These are phyloP conservation scores for Penaeus chinensis DNA, from an alignment of 1,140 invertebrate genomes.

Conservation along the genomic window DNA sequence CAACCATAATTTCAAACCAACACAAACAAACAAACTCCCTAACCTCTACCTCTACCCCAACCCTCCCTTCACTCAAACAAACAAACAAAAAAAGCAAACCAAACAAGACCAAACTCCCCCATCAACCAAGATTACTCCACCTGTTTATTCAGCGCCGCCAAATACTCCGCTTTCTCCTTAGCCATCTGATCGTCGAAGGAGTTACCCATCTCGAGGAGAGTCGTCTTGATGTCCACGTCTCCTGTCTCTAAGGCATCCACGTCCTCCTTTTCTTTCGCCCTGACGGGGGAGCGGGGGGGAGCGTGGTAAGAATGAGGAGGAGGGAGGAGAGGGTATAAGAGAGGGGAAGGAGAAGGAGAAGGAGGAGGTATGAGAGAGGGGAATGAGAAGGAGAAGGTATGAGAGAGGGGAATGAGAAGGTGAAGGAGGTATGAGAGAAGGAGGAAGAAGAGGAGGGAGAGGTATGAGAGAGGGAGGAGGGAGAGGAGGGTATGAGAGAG, in stretches of 20 bases:
- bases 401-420: background rate
- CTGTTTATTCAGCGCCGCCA: conserved; percentile 70
- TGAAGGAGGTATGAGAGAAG: background rate
- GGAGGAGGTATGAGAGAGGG: background rate
- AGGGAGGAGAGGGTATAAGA: background rate
- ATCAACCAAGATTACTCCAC: conserved; percentile 60
- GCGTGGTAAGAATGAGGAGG: background rate
- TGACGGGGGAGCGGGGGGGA: background rate
- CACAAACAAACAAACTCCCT: too few relatives aligned
- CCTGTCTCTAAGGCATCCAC: conserved; percentile 21
- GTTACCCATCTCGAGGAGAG: conserved; percentile 47
- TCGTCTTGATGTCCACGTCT: conserved; percentile 34
- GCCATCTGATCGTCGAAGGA: conserved; percentile 49
- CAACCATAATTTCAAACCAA: too few relatives aligned
- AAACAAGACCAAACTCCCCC: background rate
- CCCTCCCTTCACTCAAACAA: too few relatives aligned
- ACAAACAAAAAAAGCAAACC: too few relatives aligned
- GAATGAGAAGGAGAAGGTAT: background rate
- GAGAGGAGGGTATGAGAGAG: background rate
- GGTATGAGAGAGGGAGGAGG: background rate
- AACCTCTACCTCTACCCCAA: too few relatives aligned
- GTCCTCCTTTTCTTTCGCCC: conserved; percentile 46
- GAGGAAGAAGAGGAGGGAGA: background rate
- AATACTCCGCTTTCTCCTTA: conserved; percentile 70
- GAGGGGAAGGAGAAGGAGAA: background rate